A percentile compares a stretch with the other conserved stretches of the same genome.
Evolutionary conservation across 2,888 invertebrate species (phyloP).

Genomic region (Drosophila pseudotakahashii): DNA sequence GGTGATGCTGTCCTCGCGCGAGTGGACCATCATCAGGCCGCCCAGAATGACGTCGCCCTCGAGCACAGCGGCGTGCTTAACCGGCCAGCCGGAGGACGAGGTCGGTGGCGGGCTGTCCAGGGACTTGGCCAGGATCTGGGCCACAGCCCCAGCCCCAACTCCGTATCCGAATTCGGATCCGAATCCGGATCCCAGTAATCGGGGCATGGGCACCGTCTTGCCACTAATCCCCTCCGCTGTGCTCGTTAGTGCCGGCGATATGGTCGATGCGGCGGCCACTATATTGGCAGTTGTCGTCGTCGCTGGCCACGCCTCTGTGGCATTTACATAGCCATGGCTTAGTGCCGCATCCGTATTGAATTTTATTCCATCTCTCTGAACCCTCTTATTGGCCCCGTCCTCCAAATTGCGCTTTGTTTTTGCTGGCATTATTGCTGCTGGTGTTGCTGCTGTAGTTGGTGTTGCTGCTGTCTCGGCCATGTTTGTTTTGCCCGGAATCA

Average conservation of each 20-base stretch:
- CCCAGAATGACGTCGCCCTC: constrained; percentile 95
- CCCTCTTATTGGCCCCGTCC: constrained; percentile 39
- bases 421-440: constrained; percentile 17
- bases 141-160: constrained; percentile 14
- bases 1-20: constrained; percentile 93
- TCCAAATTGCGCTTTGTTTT: constrained; percentile 21
- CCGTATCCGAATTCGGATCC: too few species aligned
- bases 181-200: constrained; percentile 7
- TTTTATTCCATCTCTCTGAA: constrained; percentile 31
- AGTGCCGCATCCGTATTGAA: constrained; percentile 42
- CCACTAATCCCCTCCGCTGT: neutral
- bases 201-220: constrained; percentile 32
- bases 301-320: constrained; percentile 32
- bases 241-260: constrained; percentile 19
- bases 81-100: constrained; percentile 87
- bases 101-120: constrained; percentile 28
- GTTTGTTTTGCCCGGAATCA: constrained; percentile 25
- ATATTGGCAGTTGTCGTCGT: constrained; percentile 22
- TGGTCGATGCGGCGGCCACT: constrained; percentile 18
- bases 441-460: constrained; percentile 4
- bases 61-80: constrained; percentile 93
- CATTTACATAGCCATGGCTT: constrained; percentile 30
- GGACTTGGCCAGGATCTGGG: constrained; percentile 34
- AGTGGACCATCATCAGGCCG: constrained; percentile 98
- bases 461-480: constrained; percentile 12